Conservation (phyloP, 2,113 vertebrate genomes). For the Cyanoramphus novaezelandiae region DNA sequence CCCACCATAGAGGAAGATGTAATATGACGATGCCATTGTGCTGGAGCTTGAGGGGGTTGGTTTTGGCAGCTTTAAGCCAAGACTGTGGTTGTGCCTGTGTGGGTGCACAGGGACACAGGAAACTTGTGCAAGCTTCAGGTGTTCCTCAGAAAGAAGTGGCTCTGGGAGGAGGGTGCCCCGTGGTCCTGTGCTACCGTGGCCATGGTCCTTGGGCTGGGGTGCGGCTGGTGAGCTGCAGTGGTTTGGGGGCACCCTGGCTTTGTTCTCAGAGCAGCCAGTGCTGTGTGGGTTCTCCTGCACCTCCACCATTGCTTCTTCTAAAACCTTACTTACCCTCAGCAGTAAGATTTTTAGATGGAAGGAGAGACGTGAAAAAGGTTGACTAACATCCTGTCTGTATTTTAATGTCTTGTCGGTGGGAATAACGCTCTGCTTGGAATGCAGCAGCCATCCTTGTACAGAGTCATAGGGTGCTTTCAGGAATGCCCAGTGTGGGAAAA, state of each 20-base stretch:
- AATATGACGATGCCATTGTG: not conserved
- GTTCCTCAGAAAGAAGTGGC: not conserved
- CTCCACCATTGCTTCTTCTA: accelerated
- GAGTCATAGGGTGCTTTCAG: accelerated
- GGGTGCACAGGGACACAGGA: not conserved
- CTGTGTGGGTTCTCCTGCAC: not conserved
- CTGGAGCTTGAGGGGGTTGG: not conserved
- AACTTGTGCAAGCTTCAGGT: not conserved
- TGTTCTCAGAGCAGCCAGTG: not conserved
- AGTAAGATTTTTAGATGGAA: not conserved
- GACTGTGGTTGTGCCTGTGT: not conserved
- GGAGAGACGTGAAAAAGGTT: not conserved
- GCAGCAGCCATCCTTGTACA: not conserved
- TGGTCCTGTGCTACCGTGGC: not conserved
- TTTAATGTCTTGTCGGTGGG: not conserved
- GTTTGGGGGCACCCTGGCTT: not conserved
- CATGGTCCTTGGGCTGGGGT: accelerated
- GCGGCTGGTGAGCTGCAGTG: not conserved
- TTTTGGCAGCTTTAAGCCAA: not conserved
- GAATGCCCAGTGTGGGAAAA: accelerated
- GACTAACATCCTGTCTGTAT: not conserved
- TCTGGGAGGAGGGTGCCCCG: not conserved
- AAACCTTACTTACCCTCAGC: not conserved
- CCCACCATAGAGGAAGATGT: not conserved
- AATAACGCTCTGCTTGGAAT: not conserved